Conservation (phyloP, 1,140 invertebrate species). For the Calosoma granatense region DNA sequence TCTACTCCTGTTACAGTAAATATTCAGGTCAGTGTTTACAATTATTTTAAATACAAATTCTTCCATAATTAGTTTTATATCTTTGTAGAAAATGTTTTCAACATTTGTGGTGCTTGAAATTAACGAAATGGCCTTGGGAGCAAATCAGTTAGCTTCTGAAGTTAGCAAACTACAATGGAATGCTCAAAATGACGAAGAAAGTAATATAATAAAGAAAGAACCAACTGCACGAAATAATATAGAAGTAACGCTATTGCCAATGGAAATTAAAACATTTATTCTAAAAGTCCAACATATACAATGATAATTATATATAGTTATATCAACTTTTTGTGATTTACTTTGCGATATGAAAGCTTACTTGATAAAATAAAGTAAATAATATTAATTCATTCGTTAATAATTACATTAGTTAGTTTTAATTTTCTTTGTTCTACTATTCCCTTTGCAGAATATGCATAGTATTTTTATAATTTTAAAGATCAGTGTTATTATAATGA, state of each 20-base stretch:
- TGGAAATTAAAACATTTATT: constrained; percentile 19
- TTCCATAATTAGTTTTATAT: neutral
- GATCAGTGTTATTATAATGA: no score
- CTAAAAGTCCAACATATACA: constrained; percentile 11
- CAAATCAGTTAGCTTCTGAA: constrained; percentile 13
- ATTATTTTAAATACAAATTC: neutral
- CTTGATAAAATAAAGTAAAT: no score
- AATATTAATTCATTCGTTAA: no score
- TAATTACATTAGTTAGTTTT: no score
- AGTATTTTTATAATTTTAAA: no score
- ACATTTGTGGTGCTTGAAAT: constrained; percentile 10
- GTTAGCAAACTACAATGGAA: constrained; percentile 13
- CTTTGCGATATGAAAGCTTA: no score
- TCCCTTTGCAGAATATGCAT: no score
- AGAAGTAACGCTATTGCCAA: constrained; percentile 14
- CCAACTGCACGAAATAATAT: constrained; percentile 7
- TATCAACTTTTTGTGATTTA: no score
- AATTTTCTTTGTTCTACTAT: no score
- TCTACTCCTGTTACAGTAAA: constrained; percentile 45
- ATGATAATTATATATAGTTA: constrained; percentile 4
- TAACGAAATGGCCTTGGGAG: constrained; percentile 16
- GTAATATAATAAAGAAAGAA: neutral
- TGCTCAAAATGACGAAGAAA: constrained; percentile 12
- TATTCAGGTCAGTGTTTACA: constrained; percentile 17
- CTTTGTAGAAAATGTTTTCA: constrained; percentile 2